Conservation (phyloP, 2,888 invertebrate species). For the Nephrotoma flavescens region DNA sequence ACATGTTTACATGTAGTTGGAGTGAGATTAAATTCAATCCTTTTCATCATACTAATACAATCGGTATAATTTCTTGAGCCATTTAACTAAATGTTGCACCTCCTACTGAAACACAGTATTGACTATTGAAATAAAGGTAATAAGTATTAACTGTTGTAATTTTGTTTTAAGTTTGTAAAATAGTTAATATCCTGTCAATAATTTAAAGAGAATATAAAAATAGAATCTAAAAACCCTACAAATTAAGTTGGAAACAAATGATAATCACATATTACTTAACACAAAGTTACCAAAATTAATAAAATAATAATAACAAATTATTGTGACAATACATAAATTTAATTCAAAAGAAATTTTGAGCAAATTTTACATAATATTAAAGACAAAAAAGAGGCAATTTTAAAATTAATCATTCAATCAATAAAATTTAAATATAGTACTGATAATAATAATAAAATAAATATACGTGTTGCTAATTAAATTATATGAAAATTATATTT, state of each 20-base stretch:
- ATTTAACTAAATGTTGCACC: no score
- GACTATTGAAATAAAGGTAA: no score
- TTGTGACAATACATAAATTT: not conserved
- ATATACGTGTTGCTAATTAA: not conserved
- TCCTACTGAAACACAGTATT: no score
- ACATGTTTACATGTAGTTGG: rapidly evolving
- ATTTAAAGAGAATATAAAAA: not conserved
- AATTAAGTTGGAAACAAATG: not conserved
- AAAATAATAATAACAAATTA: not conserved
- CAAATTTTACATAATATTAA: not conserved
- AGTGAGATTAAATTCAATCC: no score
- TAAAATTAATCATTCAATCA: not conserved
- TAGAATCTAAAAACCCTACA: not conserved
- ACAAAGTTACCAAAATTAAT: not conserved
- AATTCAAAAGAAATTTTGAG: not conserved
- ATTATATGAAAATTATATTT: not conserved
- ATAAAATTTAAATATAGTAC: not conserved
- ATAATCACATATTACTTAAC: not conserved
- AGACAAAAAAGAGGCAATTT: not conserved
- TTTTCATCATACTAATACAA: no score
- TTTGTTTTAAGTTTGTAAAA: not conserved
- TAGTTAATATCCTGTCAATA: not conserved
- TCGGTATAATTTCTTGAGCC: no score
- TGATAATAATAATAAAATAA: not conserved
- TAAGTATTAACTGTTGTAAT: no score